Base-by-base conservation (phyloP, 2,797 vertebrate species). In the Xiphophorus birchmanni region DNA sequence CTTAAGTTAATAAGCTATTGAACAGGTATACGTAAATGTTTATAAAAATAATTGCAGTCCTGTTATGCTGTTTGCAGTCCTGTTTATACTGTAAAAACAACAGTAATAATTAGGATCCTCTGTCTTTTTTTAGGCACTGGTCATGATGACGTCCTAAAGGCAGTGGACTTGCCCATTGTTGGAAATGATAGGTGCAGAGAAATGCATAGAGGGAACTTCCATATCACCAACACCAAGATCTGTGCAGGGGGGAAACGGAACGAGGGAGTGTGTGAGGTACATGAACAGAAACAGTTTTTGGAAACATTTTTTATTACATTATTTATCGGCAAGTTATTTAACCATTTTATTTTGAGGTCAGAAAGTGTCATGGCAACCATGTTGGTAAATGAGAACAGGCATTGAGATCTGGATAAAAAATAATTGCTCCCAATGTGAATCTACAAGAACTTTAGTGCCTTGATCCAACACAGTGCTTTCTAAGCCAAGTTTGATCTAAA, bases 181-280 rank as follows among this genome's bases (percentile, higher is more conserved):
- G 96, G 95, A 78, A 98, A 97, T 72, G 95, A 97, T 81, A 96
- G 93, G 83, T 99, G 99, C 82, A 95, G 94, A 88, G 96, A 97
- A 5, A 95, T 97, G 91, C 97, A 99, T 90, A 95, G 96, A 92
- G 97, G 97, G 47, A 97, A 94, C 87, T 94, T 99, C 84, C 96
- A 94, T 69, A 96, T 99, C 90, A 97, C 95, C 83, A 96, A 97
- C 72, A 97, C 96, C 80, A 98, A 97, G 95, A 96, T 99, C 88
- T 99, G 99, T 87, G 98, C 98, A 63, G 97, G 97, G 56, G 98
- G 98, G 83, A 96, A 91, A 73, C 92, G 94, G 48, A 97, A 97
- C 80, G 96, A 98, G 87, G 99, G 98, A 81, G 97, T 98, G 77
- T 99, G 99, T 87, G 98, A 99, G 97, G 99, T 99, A 96, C 96